Evolutionary conservation across 2,888 invertebrate species (phyloP), one percentile per base, ranked within the genome.

Genomic region (Epinotia bilunana): DNA sequence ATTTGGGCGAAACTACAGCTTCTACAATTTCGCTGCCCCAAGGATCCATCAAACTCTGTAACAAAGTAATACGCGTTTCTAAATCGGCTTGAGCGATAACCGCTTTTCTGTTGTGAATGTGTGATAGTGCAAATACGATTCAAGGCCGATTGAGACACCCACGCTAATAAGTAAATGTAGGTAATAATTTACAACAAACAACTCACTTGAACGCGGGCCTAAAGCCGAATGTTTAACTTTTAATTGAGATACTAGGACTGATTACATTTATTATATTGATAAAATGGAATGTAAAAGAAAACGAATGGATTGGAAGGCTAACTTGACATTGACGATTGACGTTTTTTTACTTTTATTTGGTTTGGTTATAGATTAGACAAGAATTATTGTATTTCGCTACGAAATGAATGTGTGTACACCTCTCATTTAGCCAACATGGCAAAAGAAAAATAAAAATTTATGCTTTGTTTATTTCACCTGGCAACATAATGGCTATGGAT

Each of bases 1-100:
- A 95, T 83, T 90, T 86, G 75, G 89, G 80, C 64, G 81, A 86
- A 74, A 82, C 83, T 79, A 77, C 83, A 77, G 86, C 79, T 77
- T 83, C 84, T 77, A 81, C 86, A 79, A 79, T 82, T 86, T 89
- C 85, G 81, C 83, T 84, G 79, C 94, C 94, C 94, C 94, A 94
- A 87, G 94, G 94, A 93, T 93, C 94, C 94, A 94, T 94, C 86
- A 92, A 94, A 87, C 84, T 85, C 90, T 92, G 83, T 49, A 83
- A 84, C 74, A 55, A 76, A 79, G 28, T 53, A 20, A 77, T 43
- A 65, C 11, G 9, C 20, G 18, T 57, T 67, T 57, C 18, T 67
- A 33, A 3, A 62, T 28, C 20, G 20, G 72, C 55, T 57, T 20
- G 33, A 7, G 46, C n/a, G 75, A 72, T 75, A 75, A 75, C 60